Evolutionary conservation across 2,113 vertebrate genomes (phyloP), one percentile per base, ranked within the genome.

Genomic region (Dunckerocampus dactyliophorus): DNA sequence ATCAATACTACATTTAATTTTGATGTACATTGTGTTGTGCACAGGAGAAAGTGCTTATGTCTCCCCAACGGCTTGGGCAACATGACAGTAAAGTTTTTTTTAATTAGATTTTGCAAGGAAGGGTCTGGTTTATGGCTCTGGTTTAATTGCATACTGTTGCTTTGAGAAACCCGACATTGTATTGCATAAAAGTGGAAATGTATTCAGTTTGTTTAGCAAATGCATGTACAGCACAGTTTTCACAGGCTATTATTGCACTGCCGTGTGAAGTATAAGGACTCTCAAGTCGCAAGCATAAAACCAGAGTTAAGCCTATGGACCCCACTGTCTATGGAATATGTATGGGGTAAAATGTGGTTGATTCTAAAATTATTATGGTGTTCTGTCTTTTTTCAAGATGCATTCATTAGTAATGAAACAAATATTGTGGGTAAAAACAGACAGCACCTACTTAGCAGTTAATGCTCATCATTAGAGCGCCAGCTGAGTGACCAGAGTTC

Each of bases 61-160:
- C 45, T 61, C 60, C 51, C 50, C 46, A 7, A 55, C 34, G 45
- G 52, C 72, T 72, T 63, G 51, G 31, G 43, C 13, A 15, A 69
- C 53, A 65, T 34, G 39, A 28, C 34, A 70, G 28, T 46, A 65
- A 48, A 77, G 56, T 65, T 47, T 69, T 48, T 63, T 60, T 56
- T 20, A 56, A 76, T 77, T 79, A 68, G 42, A 72, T 61, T 80
- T 50, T 49, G 22, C 57, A 17, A 13, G 19, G 37, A 42, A 56
- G 19, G 10, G 22, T 59, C 14, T 59, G 21, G 21, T 47, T 59
- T 28, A 12, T 22, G 17, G 14, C n/a, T 12, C 20, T 24, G 39
- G 39, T 4, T 43, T 43, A 43, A 43, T 43, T 19, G 0, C 37
- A 12, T 50, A 14, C 48, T 52, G 42, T 19, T 31, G 10, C 53